Evolutionary conservation across 1,140 invertebrate genomes (phyloP).

Genomic region (Eubasilissa regina): DNA sequence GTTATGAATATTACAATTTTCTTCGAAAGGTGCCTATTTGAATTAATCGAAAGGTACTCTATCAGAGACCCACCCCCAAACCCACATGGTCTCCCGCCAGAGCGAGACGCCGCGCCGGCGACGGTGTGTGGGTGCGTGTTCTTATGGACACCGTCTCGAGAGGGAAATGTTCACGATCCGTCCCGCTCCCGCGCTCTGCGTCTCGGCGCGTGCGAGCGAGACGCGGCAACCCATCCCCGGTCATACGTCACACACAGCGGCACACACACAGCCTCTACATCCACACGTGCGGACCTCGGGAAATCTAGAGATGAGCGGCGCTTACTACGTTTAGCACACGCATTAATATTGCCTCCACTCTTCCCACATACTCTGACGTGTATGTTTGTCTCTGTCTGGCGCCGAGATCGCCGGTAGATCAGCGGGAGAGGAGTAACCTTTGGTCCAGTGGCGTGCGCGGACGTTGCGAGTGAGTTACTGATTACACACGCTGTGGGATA

Average conservation of each 20-base stretch:
- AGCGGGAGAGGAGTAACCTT: constrained; percentile 47
- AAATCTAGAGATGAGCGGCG: constrained; percentile 48
- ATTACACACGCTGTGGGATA: no score
- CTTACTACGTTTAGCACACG: constrained; percentile 33
- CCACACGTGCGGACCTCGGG: constrained; percentile 31
- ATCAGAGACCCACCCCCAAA: constrained; percentile 26
- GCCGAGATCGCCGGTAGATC: constrained; percentile 29
- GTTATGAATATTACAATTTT: no score
- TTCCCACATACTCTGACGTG: background rate
- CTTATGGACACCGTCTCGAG: constrained; percentile 43
- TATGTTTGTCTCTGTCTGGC: constrained; percentile 7
- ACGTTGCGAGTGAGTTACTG: background rate
- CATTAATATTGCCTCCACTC: background rate
- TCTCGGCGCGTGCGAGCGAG: constrained; percentile 14
- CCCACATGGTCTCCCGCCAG: constrained; percentile 42
- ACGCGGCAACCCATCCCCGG: constrained; percentile 49
- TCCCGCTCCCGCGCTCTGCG: constrained; percentile 14
- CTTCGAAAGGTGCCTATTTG: background rate
- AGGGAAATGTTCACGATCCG: constrained; percentile 44
- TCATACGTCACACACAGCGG: constrained; percentile 53
- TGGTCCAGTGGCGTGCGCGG: constrained; percentile 29
- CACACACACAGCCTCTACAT: constrained; percentile 37
- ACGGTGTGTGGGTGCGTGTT: constrained; percentile 33
- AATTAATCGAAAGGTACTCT: constrained; percentile 22
- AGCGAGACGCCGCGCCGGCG: constrained; percentile 33